Evolutionary conservation across 2,797 vertebrate species (phyloP), one percentile per base, ranked within the genome.

Genomic region (Anolis apletophallus): DNA sequence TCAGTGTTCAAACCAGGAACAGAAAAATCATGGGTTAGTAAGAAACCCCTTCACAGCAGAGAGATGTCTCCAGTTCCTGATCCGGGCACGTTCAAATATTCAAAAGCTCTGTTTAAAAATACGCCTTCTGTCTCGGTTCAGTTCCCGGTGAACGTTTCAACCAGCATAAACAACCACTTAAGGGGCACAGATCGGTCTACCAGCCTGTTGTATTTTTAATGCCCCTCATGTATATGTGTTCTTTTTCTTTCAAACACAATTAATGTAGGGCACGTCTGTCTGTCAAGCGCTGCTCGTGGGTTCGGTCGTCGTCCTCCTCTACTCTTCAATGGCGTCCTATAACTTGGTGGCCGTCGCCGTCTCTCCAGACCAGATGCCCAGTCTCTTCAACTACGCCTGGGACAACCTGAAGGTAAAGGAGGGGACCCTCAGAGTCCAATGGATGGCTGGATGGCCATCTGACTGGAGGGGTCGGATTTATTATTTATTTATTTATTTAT

Each of bases 321-420:
- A 98, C 94, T 97, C 97, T 2, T 98, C 98, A 89, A 97, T 98
- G 95, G 98, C 98, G 90, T 98, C 98, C 91, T 99, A 99, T 91
- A 99, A 99, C 96, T 96, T 99, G 92, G 98, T 98, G 91, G 97
- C 98, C 85, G 97, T 99, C 93, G 95, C 96, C 78, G 93, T 98
- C 92, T 97, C 97, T 17, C 98, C 98, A 1, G 97, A 97, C 88
- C 97, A 91, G 91, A 93, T 96, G 91, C 97, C 97, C 85, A 98
- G 96, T 57, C 97, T 98, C 13, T 98, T 99, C 95, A 98, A 97
- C 92, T 99, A 98, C 73, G 97, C 98, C 95, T 99, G 98, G 98
- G 98, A 98, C 97, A 98, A 96, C 88, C 97, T 98, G 91, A 98
- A 98, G 97, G 99, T 99, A 93, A 91, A 93, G 26, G 88, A 77